Base-by-base conservation (phyloP, 2,888 invertebrate genomes). In the Cacoxenus indagator region DNA sequence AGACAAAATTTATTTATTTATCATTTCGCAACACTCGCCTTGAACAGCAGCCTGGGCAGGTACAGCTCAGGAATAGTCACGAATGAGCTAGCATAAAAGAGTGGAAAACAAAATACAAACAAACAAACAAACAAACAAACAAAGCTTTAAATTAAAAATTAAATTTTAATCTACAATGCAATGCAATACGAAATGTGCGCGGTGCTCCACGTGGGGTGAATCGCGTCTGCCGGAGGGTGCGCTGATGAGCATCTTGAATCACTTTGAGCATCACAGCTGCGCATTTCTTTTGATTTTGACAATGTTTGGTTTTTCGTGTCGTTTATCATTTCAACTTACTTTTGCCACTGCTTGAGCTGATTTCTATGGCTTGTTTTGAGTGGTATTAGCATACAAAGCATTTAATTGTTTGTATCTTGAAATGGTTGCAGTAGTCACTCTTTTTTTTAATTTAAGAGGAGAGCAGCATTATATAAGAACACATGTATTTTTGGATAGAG, bases 71-170 rank as follows among this genome's bases (percentile, higher is more conserved):
- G n/a, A n/a, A n/a, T n/a, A n/a, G n/a, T n/a, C n/a, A n/a, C n/a
- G n/a, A n/a, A n/a, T n/a, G n/a, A n/a, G n/a, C n/a, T n/a, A n/a
- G n/a, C n/a, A n/a, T n/a, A n/a, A n/a, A n/a, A n/a, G n/a, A 46
- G 31, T 29, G 46, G 43, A 64, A 54, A 46, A 69, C 43, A 65
- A 67, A 65, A 70, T 55, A 64, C 14, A 75, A 69, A 31, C 70
- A 72, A 76, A 73, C 67, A 69, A 81, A 85, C 83, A 78, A 83
- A 79, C 78, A 82, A 37, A 76, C 83, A 84, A 84, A 83, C 83
- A 82, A 51, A 78, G 76, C 78, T 76, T 84, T 77, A 85, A 85
- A 85, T 85, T 85, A 84, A 85, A 85, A 85, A 85, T 85, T 85
- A 85, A 85, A 85, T 81, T 85, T 85, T 85, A 85, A 85, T 85